A percentile compares a stretch with the other conserved stretches of the same genome.
Conservation (phyloP, 2,888 invertebrate genomes). For the Athalia cordata region DNA sequence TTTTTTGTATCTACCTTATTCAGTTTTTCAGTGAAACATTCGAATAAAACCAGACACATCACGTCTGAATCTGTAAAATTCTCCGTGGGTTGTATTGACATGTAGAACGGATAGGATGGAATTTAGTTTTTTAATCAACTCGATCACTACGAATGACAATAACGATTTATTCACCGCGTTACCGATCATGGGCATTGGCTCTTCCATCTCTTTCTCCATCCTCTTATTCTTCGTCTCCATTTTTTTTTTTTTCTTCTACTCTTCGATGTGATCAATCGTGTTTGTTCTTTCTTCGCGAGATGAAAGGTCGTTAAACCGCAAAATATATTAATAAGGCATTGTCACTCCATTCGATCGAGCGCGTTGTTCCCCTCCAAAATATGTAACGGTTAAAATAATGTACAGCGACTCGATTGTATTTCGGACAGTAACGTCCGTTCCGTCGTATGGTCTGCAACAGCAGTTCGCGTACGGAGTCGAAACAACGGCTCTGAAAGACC, state of each 20-base stretch:
- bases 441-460: too few species aligned
- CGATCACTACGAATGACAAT: slow-evolving; percentile 16
- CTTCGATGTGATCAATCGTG: slow-evolving; percentile 32
- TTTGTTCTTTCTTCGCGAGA: slow-evolving; percentile 40
- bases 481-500: slow-evolving; percentile 9
- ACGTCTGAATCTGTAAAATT: too few species aligned
- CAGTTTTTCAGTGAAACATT: too few species aligned
- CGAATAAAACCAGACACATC: too few species aligned
- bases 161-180: slow-evolving; percentile 28
- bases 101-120: background rate
- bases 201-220: too few species aligned
- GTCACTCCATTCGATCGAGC: slow-evolving; percentile 39
- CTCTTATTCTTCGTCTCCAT: too few species aligned
- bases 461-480: slow-evolving; percentile 20
- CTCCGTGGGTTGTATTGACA: too few species aligned
- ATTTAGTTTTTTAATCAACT: slow-evolving; percentile 7
- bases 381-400: slow-evolving; percentile 39
- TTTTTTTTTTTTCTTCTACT: background rate
- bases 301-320: slow-evolving; percentile 44
- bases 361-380: slow-evolving; percentile 11
- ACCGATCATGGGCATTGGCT: slow-evolving; percentile 12
- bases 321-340: slow-evolving; percentile 41
- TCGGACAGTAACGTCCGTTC: background rate
- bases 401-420: slow-evolving; percentile 20
- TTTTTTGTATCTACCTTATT: too few species aligned